Evolutionary conservation across 1,140 invertebrate species (phyloP).

Genomic region (Platyscapa corneri): DNA sequence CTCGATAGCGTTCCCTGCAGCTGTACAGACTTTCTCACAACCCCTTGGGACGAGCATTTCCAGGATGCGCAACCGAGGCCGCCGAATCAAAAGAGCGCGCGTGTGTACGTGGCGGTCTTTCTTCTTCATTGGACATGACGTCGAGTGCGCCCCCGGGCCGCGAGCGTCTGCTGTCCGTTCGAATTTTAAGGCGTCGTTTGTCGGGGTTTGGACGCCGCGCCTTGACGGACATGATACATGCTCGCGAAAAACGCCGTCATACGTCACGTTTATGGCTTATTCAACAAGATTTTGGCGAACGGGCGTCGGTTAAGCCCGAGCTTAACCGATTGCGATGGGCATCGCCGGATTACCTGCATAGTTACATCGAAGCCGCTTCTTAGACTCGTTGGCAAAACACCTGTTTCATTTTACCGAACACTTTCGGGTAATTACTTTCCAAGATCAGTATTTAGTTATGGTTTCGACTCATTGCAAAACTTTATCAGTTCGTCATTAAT

Average conservation of each 20-base stretch:
- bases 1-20: constrained; percentile 60
- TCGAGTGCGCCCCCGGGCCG: constrained; percentile 52
- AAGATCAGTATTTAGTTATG: too few species aligned
- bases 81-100: constrained; percentile 2
- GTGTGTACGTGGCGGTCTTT: constrained; percentile 37
- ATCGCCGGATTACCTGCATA: neutral
- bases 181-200: constrained; percentile 65
- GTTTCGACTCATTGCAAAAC: too few species aligned
- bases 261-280: constrained; percentile 53
- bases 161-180: constrained; percentile 72
- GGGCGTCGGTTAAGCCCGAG: neutral
- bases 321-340: neutral
- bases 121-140: constrained; percentile 70
- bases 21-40: constrained; percentile 48
- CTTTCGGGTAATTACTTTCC: too few species aligned
- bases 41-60: constrained; percentile 58
- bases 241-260: constrained; percentile 31
- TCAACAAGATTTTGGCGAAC: constrained; percentile 44
- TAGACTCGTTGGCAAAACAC: too few species aligned
- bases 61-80: constrained; percentile 49
- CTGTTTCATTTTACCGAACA: too few species aligned
- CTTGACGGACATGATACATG: neutral
- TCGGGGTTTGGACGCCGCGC: neutral
- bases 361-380: neutral
- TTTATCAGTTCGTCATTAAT: too few species aligned